These are phyloP conservation scores for Callithrix jacchus DNA, from an alignment of 2,113 vertebrate genomes.

Conservation along the genomic window DNA sequence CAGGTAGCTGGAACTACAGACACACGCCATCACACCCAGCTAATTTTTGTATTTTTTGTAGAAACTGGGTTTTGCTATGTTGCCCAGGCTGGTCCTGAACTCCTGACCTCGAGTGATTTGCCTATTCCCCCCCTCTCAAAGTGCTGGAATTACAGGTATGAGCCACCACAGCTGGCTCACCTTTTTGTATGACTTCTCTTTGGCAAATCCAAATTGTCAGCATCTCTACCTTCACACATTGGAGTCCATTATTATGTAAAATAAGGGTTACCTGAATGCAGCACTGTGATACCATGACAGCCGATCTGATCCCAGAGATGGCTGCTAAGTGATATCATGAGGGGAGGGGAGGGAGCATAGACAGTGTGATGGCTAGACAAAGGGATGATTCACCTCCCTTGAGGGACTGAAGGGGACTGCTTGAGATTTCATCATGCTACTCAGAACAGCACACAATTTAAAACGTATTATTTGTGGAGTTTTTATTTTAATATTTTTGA, in stretches of 20 bases:
- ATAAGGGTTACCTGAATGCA: neutral
- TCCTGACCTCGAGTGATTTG: too few species aligned
- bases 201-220: neutral
- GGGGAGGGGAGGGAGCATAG: neutral
- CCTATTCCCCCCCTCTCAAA: too few species aligned
- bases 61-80: too few species aligned
- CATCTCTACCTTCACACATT: neutral
- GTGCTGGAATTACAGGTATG: too few species aligned
- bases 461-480: neutral
- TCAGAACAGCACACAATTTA: neutral
- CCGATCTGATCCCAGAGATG: neutral
- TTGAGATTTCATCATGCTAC: neutral
- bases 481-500: neutral
- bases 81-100: too few species aligned
- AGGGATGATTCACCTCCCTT: neutral
- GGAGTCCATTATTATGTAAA: neutral
- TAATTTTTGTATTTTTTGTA: too few species aligned
- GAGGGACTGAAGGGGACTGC: neutral
- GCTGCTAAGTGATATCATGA: neutral
- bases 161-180: neutral
- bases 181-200: neutral
- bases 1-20: too few species aligned
- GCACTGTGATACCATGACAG: neutral
- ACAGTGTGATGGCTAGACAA: neutral
- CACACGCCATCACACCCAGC: too few species aligned